Evolutionary conservation across 1,140 invertebrate genomes (phyloP).

Genomic region (Euwallacea similis): DNA sequence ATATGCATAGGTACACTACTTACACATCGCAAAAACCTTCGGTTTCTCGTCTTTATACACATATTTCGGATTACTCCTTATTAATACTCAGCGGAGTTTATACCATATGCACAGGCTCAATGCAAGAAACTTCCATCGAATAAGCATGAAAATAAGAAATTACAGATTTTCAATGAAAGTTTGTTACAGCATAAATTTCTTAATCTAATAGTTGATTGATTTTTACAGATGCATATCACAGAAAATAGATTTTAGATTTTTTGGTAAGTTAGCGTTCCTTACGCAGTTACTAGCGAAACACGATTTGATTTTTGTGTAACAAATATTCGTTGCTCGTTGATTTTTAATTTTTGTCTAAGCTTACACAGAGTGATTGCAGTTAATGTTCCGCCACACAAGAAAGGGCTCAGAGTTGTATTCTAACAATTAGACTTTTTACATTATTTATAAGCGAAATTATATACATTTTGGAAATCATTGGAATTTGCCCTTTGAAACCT

Average conservation of each 20-base stretch:
- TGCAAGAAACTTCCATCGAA: not conserved
- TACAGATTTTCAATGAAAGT: not conserved
- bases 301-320: too few species aligned
- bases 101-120: not conserved
- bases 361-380: too few species aligned
- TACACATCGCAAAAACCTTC: not conserved
- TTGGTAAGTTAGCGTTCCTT: too few species aligned
- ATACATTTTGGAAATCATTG: too few species aligned
- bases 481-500: too few species aligned
- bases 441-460: too few species aligned
- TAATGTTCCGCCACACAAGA: too few species aligned
- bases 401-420: too few species aligned
- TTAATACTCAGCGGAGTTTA: not conserved
- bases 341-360: too few species aligned
- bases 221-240: slow-evolving; percentile 22
- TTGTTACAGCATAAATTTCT: not conserved
- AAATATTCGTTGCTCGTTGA: too few species aligned
- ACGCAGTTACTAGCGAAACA: too few species aligned
- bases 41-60: not conserved
- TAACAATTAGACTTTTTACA: too few species aligned
- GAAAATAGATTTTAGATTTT: slow-evolving; percentile 7
- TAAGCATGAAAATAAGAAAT: not conserved
- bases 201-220: slow-evolving; percentile 10
- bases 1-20: not conserved
- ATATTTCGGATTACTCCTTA: not conserved